Conservation (phyloP, 2,888 invertebrate species). For the Linhomoeus sp. region DNA sequence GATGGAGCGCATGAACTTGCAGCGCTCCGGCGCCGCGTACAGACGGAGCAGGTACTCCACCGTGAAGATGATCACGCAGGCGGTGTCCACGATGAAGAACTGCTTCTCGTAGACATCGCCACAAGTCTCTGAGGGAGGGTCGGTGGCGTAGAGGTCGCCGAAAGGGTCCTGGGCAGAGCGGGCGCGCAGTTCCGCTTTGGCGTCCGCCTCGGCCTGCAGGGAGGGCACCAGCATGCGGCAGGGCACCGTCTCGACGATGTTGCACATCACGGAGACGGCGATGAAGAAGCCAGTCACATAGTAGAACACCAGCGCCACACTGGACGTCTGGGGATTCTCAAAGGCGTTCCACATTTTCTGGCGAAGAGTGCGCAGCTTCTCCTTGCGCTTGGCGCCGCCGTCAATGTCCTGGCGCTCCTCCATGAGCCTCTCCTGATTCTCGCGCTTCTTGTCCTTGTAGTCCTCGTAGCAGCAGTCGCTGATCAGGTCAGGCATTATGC, state of each 20-base stretch:
- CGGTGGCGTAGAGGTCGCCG: no score
- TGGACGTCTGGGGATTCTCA: slow-evolving; percentile 96
- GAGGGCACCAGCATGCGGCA: slow-evolving; percentile 31
- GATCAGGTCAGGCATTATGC: slow-evolving; percentile 85
- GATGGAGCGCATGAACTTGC: slow-evolving; percentile 88
- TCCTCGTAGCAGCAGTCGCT: slow-evolving; percentile 99
- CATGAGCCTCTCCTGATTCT: slow-evolving; percentile 91
- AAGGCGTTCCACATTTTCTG: slow-evolving; percentile 88
- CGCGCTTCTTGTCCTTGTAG: slow-evolving; percentile 91
- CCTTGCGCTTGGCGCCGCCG: slow-evolving; percentile 9
- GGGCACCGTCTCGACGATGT: slow-evolving; percentile 64
- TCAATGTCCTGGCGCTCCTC: slow-evolving; percentile 46
- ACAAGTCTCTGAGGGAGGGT: slow-evolving; percentile 42
- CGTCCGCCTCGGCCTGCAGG: slow-evolving; percentile 20
- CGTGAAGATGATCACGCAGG: slow-evolving; percentile 99
- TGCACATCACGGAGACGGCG: slow-evolving; percentile 95
- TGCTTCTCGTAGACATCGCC: slow-evolving; percentile 73
- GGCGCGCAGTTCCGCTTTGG: no score
- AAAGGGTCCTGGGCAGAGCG: no score
- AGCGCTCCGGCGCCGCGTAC: slow-evolving; percentile 93
- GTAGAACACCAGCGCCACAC: slow-evolving; percentile 96
- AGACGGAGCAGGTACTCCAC: slow-evolving; percentile 77
- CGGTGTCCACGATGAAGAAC: slow-evolving; percentile 87
- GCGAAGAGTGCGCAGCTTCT: slow-evolving; percentile 5
- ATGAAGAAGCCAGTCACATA: slow-evolving; percentile 99